Evolutionary conservation across 2,888 invertebrate genomes (phyloP), one percentile per base, ranked within the genome.

Genomic region (Hypomecis atomaria): DNA sequence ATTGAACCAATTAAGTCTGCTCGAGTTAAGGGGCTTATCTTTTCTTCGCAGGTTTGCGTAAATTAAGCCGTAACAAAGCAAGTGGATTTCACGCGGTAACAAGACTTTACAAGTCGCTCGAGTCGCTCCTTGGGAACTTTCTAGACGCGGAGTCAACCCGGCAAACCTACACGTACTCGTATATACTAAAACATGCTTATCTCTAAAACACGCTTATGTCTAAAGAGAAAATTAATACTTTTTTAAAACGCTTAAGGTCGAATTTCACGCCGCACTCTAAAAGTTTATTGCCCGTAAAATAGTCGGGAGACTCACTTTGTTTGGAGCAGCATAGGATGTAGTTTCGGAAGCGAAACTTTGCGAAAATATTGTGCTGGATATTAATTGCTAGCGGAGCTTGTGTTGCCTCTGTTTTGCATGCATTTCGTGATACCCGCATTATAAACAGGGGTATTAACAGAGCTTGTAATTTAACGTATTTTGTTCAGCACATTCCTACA

Each of bases 341-440:
- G 86, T 86, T 83, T 77, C 78, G 79, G 81, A 81, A 79, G 81
- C 75, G 78, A 81, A 87, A 88, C 84, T 88, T 87, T 83, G 84
- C 78, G 85, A 88, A 88, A 88, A 89, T 89, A 86, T 88, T 88
- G 83, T 86, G 81, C 81, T 79, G 80, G 81, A 78, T 83, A 88
- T 86, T 87, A 88, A 89, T 86, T 85, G 85, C 79, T 81, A 76
- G 74, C 77, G 75, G 76, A 78, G 79, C 79, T 79, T 72, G 75
- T 74, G 77, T 74, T 78, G 80, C 73, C 75, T 79, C 78, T 77
- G 75, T 77, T 83, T 76, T 79, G 75, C 77, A 71, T 73, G 72
- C 66, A 74, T 73, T 77, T 74, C 69, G 65, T 72, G 77, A 74
- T 74, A 72, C 70, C 67, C 69, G 71, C 64, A 65, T 72, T 72